phyloP scores from a whole-genome alignment of 2,797 vertebrate species.

The Cossypha niveicapilla region DNA sequence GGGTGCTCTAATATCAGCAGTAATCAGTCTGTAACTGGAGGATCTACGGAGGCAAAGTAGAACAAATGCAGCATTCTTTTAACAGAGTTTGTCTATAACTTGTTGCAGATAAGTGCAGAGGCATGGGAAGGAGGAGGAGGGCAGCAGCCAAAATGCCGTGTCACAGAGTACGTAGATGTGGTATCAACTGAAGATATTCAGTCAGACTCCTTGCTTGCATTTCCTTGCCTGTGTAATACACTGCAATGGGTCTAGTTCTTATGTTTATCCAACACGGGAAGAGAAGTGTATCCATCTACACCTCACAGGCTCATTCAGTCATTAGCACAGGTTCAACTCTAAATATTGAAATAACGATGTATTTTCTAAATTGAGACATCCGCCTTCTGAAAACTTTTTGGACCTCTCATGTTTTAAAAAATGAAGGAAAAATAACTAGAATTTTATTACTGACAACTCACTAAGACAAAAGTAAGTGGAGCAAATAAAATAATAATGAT shows the following conservation, averaged over 20 bases:
- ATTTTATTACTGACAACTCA: neutral
- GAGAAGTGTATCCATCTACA: neutral
- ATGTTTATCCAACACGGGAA: neutral
- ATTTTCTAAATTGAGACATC: neutral
- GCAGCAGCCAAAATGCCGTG: neutral
- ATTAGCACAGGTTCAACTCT: neutral
- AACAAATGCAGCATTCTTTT: neutral
- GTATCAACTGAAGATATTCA: neutral
- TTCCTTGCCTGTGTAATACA: neutral
- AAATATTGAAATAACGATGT: neutral
- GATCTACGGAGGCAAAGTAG: neutral
- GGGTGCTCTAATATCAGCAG: neutral
- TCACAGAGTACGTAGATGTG: neutral
- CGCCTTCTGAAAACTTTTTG: accelerated
- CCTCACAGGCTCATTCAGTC: neutral
- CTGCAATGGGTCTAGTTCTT: neutral
- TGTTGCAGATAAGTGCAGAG: neutral
- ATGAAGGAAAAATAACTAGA: neutral
- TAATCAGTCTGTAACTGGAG: neutral
- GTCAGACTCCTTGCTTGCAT: neutral
- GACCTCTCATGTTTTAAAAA: neutral
- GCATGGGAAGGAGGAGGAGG: neutral
- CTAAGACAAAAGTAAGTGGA: neutral
- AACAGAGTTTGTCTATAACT: neutral
- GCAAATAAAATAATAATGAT: neutral